A percentile compares a stretch with the other conserved stretches of the same genome.
Conservation (phyloP, 2,797 vertebrate genomes). For the Mus spretus region DNA sequence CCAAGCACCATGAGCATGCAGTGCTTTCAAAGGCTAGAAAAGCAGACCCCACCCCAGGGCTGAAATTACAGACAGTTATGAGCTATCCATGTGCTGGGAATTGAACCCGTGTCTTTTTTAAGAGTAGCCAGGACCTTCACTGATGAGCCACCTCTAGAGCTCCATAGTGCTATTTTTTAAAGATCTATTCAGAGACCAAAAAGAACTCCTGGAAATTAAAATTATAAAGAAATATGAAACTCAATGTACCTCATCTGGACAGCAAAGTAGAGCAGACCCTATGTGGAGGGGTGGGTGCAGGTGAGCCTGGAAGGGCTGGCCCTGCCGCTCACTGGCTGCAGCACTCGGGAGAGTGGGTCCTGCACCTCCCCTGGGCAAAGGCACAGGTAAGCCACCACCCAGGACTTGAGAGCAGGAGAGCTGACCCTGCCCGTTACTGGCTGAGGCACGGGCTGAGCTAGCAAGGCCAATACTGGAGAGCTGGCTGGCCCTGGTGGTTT, state of each 20-base stretch:
- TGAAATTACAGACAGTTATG: neutral
- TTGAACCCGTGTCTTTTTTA: neutral
- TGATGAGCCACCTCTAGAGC: neutral
- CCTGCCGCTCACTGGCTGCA: neutral
- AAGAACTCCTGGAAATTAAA: neutral
- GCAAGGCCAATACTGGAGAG: neutral
- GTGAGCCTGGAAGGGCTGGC: neutral
- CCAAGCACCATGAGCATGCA: neutral
- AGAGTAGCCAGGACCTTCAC: neutral
- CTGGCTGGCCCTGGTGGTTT: neutral
- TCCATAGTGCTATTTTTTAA: too few relatives aligned
- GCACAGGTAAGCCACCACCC: neutral
- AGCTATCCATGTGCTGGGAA: neutral
- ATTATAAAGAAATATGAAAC: neutral
- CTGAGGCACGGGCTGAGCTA: neutral
- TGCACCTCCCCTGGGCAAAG: neutral
- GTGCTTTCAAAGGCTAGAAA: neutral
- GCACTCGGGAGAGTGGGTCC: too few relatives aligned
- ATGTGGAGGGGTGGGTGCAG: neutral
- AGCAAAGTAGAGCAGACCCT: neutral
- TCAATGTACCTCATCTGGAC: neutral
- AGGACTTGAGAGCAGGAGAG: neutral
- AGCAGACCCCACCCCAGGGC: neutral
- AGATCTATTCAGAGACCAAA: neutral
- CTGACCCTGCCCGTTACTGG: neutral